phyloP scores from a whole-genome alignment of 2,113 vertebrate species.

The Pelvicachromis taeniatus region DNA sequence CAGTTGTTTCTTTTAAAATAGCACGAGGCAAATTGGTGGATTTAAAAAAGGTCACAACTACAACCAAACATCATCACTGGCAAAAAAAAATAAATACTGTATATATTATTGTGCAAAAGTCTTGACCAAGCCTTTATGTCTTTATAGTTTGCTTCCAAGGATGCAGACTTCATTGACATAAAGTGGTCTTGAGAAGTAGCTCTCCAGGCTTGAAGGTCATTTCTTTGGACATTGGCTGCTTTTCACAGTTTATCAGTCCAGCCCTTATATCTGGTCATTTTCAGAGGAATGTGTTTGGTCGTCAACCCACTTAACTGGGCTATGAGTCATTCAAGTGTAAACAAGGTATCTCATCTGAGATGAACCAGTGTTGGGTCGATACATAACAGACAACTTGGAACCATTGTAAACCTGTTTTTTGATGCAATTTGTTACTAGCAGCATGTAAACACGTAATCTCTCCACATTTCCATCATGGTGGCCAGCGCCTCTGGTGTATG shows the following conservation, averaged over 20 bases:
- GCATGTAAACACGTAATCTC: background rate
- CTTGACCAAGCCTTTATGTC: background rate
- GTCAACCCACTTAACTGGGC: background rate
- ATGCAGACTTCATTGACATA: background rate
- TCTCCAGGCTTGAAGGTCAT: background rate
- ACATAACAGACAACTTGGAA: background rate
- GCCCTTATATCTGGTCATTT: background rate
- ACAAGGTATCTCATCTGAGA: background rate
- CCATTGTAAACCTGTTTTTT: background rate
- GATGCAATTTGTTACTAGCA: background rate
- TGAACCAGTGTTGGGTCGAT: background rate
- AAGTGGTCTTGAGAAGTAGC: background rate
- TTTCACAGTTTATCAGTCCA: background rate
- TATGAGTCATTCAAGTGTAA: background rate
- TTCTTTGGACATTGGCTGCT: background rate
- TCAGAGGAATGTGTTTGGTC: background rate
- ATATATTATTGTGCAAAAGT: background rate
- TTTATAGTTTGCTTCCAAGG: background rate
- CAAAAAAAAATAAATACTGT: background rate
- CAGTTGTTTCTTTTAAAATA: background rate
- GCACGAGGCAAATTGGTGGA: background rate
- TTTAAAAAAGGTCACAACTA: background rate
- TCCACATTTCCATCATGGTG: no score
- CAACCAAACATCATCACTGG: background rate
- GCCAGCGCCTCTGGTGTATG: background rate